These are phyloP conservation scores for Paramormyrops kingsleyae DNA, from an alignment of 2,113 vertebrate genomes.

Conservation along the genomic window DNA sequence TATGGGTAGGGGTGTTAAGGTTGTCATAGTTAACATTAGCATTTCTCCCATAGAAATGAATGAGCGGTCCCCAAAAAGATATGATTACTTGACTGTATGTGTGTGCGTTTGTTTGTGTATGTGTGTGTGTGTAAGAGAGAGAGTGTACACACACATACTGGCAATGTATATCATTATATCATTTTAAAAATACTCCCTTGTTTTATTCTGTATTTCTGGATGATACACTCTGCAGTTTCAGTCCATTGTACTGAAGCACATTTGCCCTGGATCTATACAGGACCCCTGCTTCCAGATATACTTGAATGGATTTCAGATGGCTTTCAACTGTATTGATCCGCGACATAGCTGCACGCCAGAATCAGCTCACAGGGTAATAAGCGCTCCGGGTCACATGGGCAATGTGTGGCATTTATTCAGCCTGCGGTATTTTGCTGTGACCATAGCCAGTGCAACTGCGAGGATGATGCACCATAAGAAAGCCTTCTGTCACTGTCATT, in stretches of 20 bases:
- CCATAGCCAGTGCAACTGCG: not conserved
- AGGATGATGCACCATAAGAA: not conserved
- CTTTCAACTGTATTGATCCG: constrained; percentile 6
- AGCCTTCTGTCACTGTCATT: not conserved
- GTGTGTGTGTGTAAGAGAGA: not conserved
- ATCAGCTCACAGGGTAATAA: constrained; percentile 5
- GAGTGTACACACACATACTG: not conserved
- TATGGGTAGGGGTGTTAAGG: too few species aligned
- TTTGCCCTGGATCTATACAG: not conserved
- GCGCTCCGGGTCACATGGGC: not conserved
- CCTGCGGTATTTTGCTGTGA: not conserved
- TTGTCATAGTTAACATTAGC: too few species aligned
- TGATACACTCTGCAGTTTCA: not conserved
- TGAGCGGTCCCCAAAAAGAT: not conserved
- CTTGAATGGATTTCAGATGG: constrained; percentile 17
- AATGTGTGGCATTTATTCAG: not conserved
- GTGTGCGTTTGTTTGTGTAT: too few species aligned
- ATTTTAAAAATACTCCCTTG: not conserved
- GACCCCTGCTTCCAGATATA: not conserved
- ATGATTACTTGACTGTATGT: not conserved
- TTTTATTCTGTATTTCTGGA: not conserved
- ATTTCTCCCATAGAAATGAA: not conserved
- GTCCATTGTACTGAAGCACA: not conserved
- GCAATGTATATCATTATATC: not conserved
- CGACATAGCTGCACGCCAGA: not conserved